Base-by-base conservation (phyloP, 2,888 invertebrate genomes). In the Zaprionus lineosus region DNA sequence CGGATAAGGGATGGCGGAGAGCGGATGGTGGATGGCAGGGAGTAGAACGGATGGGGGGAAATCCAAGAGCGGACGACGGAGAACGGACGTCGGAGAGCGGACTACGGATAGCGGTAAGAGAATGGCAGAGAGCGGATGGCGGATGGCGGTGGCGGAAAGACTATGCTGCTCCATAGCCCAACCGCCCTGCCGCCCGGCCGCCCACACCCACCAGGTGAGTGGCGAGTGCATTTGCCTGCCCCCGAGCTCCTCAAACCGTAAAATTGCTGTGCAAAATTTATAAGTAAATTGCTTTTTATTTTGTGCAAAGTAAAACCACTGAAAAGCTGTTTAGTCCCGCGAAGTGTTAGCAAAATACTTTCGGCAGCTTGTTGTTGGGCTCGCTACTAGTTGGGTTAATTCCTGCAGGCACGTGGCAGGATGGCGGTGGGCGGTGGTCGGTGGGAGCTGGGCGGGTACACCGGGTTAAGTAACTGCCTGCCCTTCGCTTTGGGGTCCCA, bases 221-320 rank as follows among this genome's bases (percentile, higher is more conserved):
- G 50, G 28, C 37, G 66, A 39, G 31, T 55, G 56, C 68, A 70
- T 62, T 62, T 70, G 52, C 67, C 61, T 69, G 62, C 47, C 34
- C 18, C 37, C 4, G 9, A 3, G 9, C 18, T 11, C 31, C n/a
- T 28, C 12, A 26, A 67, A 41, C 47, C 70, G 40, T 55, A 51
- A 73, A 73, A 73, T 70, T 73, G 70, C 55, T 70, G 69, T 73
- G 63, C 58, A 63, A 73, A 70, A 70, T 68, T 68, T 73, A 73
- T 73, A 70, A 70, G 70, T 70, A 70, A 73, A 70, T 73, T 73
- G 70, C 64, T 63, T 69, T 68, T 63, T 69, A 58, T 63, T 69
- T 63, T 69, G 63, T 39, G 68, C 61, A 43, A 50, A 66, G 53
- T 48, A 66, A 53, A 68, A 68, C 67, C 67, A 52, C 67, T 57